Percentiles rank a stretch among this genome's conserved stretches.
These are phyloP conservation scores for Mus caroli DNA, from an alignment of 2,797 vertebrate species.

Conservation along the genomic window DNA sequence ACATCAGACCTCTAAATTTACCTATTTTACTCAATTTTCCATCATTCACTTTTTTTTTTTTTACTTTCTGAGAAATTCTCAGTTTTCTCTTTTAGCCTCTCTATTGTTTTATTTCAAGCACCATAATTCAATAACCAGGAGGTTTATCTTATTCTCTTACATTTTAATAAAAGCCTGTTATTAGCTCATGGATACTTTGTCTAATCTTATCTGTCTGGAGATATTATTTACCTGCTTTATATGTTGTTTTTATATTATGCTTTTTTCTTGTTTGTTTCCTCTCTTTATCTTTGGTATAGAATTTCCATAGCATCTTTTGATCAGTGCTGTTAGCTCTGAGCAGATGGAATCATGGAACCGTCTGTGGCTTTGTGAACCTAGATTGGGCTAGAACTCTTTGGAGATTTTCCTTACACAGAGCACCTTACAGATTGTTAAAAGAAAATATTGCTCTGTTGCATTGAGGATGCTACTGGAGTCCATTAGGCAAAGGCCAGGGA, in stretches of 20 bases:
- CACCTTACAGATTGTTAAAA: background rate
- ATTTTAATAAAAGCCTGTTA: constrained; percentile 18
- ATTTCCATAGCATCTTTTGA: background rate
- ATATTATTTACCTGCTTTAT: background rate
- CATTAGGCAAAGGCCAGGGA: background rate
- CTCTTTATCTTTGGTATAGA: background rate
- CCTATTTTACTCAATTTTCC: background rate
- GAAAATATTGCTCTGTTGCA: background rate
- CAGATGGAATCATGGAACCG: background rate
- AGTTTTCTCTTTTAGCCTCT: background rate
- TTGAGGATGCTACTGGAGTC: background rate
- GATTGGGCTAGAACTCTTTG: background rate
- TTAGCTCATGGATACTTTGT: background rate
- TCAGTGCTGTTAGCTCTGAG: background rate
- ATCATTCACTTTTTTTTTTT: background rate
- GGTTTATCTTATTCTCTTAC: background rate
- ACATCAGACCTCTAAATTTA: background rate
- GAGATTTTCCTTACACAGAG: background rate
- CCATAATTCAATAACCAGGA: constrained; percentile 22
- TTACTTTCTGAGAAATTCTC: background rate
- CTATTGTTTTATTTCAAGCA: constrained; percentile 22
- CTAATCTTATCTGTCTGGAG: constrained; percentile 8
- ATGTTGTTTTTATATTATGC: background rate
- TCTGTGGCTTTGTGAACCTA: background rate
- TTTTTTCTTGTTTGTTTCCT: background rate